Percentiles rank a stretch among this genome's conserved stretches.
Conservation (phyloP, 2,113 vertebrate genomes). For the Chelonoidis abingdonii region DNA sequence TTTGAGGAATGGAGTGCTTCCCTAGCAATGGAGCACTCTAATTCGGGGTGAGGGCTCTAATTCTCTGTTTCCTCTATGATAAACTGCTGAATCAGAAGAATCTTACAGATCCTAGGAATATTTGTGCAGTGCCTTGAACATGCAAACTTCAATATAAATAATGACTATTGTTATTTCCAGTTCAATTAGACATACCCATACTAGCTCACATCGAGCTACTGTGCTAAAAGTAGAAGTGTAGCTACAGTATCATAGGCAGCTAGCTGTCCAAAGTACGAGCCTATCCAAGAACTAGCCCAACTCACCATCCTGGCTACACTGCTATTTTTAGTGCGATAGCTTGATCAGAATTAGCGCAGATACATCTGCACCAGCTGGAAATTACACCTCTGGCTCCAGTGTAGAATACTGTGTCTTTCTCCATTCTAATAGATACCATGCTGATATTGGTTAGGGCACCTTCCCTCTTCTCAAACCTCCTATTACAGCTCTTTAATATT, state of each 20-base stretch:
- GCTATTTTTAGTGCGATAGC: no score
- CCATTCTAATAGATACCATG: not conserved
- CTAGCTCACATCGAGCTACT: not conserved
- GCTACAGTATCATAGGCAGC: not conserved
- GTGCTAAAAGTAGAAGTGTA: not conserved
- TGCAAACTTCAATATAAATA: slow-evolving; percentile 40
- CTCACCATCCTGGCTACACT: no score
- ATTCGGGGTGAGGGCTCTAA: not conserved
- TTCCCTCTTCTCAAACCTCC: not conserved
- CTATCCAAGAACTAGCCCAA: not conserved
- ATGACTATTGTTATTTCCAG: slow-evolving; percentile 28
- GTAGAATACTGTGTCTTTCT: not conserved
- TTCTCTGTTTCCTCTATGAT: slow-evolving; percentile 29
- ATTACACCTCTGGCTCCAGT: not conserved
- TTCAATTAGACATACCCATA: not conserved
- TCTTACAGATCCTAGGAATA: slow-evolving; percentile 48
- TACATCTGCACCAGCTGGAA: not conserved
- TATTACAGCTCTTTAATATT: not conserved
- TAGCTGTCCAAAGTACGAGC: not conserved
- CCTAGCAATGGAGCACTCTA: not conserved
- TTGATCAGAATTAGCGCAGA: not conserved
- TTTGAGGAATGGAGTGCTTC: slow-evolving; percentile 33
- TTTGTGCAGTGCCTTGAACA: slow-evolving; percentile 29
- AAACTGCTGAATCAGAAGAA: slow-evolving; percentile 62
- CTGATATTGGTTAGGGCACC: not conserved